phyloP scores from a whole-genome alignment of 2,113 vertebrate genomes.

The Pelodiscus sinensis region DNA sequence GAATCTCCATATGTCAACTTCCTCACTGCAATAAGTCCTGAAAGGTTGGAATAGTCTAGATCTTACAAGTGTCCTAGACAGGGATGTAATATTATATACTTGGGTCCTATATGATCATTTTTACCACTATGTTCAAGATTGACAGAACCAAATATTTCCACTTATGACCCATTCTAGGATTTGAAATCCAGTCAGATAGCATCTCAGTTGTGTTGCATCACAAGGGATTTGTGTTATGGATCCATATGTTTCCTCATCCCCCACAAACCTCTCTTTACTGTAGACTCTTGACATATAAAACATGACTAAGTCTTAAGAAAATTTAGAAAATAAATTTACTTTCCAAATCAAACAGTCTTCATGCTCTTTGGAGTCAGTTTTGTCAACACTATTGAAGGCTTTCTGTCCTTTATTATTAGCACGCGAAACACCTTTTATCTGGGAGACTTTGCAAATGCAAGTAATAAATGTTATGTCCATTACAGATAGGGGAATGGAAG shows the following conservation, averaged over 20 bases:
- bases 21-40: neutral
- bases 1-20: neutral
- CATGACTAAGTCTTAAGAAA: neutral
- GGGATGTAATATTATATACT: accelerated
- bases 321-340: neutral
- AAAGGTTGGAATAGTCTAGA: neutral
- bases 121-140: neutral
- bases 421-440: neutral
- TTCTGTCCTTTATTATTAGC: neutral
- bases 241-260: neutral
- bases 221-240: neutral
- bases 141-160: neutral
- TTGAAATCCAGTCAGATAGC: neutral
- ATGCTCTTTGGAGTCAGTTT: neutral
- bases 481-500: neutral
- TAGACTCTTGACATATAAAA: neutral
- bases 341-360: neutral
- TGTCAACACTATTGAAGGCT: neutral
- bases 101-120: neutral
- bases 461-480: neutral
- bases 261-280: neutral
- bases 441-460: neutral
- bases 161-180: neutral
- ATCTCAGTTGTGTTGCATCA: neutral
- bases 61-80: no score